Base-by-base conservation (phyloP, 2,113 vertebrate species). In the Microcebus murinus region DNA sequence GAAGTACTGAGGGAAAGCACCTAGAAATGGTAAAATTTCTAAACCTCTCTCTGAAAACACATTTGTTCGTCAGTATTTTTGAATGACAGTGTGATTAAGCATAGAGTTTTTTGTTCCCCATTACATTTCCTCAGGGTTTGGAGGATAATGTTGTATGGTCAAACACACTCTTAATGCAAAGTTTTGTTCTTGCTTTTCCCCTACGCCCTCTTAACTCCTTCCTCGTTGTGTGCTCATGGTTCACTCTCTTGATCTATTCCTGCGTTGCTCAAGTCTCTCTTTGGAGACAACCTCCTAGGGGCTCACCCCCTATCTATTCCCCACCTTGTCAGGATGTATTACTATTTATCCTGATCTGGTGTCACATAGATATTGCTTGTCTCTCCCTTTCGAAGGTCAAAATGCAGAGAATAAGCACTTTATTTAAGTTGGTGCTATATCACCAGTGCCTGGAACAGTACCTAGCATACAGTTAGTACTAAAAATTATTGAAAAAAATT, bases 131-230 rank as follows among this genome's bases (percentile, higher is more conserved):
- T 59, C 15, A 63, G 45, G 12, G 23, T 6, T 36, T 45, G 7
- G 2, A 45, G 31, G 31, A 29, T 21, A 34, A 6, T 9, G 12
- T 25, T 74, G 1, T 25, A 17, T 7, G 3, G 4, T 4, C 6
- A 59, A 29, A 48, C 12, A 11, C 10, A 0, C 6, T 84, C 39
- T 42, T 52, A 8, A 27, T 50, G 15, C 12, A 52, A 48, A 67
- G 14, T 21, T 36, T 79, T 18, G 1, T 9, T 8, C 18, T 61
- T 20, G 21, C 27, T 83, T 17, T n/a, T 31, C 1, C 10, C 4
- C 14, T 13, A 12, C 20, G 13, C 5, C 4, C 21, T 14, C 25
- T 27, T 31, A 21, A 15, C 25, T 57, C 4, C 18, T 89, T 92
- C 25, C 23, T 39, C 18, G 23, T 2, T 1, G 0, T 61, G 10